Evolutionary conservation across 2,797 vertebrate species (phyloP).

Genomic region (Hippoglossus hippoglossus): DNA sequence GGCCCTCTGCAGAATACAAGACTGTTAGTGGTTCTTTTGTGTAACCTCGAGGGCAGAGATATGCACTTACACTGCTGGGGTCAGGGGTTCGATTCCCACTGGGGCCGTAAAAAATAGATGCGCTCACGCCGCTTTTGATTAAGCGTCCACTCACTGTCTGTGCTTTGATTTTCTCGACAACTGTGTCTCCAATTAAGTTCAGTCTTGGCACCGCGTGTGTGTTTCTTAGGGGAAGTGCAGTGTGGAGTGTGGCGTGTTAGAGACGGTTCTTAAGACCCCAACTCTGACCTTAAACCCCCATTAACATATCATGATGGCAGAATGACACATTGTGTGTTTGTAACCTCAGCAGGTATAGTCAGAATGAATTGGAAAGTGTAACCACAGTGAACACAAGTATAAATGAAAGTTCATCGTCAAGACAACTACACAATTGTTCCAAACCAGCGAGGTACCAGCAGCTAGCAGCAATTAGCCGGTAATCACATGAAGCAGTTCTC

Average conservation of each 20-base stretch:
- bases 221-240: background rate
- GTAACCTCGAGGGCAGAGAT: background rate
- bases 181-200: background rate
- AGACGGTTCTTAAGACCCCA: background rate
- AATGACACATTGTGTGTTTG: too few relatives aligned
- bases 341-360: too few relatives aligned
- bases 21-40: constrained; percentile 6
- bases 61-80: constrained; percentile 22
- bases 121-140: background rate
- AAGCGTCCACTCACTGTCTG: background rate
- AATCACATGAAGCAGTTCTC: too few relatives aligned
- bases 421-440: too few relatives aligned
- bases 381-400: too few relatives aligned
- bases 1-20: constrained; percentile 30
- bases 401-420: too few relatives aligned
- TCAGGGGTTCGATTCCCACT: constrained; percentile 12
- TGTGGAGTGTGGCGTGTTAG: background rate
- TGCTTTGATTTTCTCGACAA: background rate
- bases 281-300: too few relatives aligned
- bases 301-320: too few relatives aligned
- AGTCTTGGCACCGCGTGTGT: background rate
- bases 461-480: too few relatives aligned
- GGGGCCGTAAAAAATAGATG: constrained; percentile 21
- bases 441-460: too few relatives aligned
- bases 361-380: too few relatives aligned